A percentile compares a stretch with the other conserved stretches of the same genome.
Evolutionary conservation across 1,140 invertebrate genomes (phyloP).

Genomic region (Aplysia californica): DNA sequence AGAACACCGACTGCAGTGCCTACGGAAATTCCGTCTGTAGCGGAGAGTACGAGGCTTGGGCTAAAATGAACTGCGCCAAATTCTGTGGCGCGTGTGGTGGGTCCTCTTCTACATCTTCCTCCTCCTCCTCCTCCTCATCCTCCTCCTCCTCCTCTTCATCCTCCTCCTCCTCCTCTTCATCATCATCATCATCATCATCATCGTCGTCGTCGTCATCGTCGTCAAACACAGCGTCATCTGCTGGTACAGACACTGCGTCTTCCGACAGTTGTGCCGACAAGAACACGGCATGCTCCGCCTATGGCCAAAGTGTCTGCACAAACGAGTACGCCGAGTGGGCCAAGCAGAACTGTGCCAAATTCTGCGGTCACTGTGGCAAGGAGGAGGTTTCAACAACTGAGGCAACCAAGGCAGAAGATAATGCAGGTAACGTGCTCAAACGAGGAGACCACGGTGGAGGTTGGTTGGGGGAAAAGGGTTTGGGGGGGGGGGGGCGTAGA

Average conservation of each 20-base stretch:
- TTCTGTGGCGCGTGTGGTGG: slow-evolving; percentile 16
- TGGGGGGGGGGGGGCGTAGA: too few relatives aligned
- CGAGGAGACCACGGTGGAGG: too few relatives aligned
- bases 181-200: background rate
- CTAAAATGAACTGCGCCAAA: slow-evolving; percentile 23
- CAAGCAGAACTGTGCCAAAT: slow-evolving; percentile 45
- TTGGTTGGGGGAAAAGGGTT: too few relatives aligned
- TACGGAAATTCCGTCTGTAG: slow-evolving; percentile 26
- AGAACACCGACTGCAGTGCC: slow-evolving; percentile 2
- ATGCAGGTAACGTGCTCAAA: too few relatives aligned
- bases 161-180: too few relatives aligned
- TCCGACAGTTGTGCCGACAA: slow-evolving; percentile 7
- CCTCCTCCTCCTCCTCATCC: background rate
- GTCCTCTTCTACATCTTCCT: background rate
- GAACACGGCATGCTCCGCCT: slow-evolving; percentile 21
- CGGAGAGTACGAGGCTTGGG: slow-evolving; percentile 27
- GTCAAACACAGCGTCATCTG: too few relatives aligned
- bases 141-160: background rate
- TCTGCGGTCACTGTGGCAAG: slow-evolving; percentile 45
- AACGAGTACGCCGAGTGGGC: slow-evolving; percentile 51
- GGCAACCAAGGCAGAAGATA: too few relatives aligned
- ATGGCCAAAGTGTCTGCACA: slow-evolving; percentile 42
- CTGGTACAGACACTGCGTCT: background rate
- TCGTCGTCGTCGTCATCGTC: background rate
- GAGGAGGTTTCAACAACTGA: too few relatives aligned